phyloP scores from a whole-genome alignment of 2,113 vertebrate species.

The Brienomyrus brachyistius region DNA sequence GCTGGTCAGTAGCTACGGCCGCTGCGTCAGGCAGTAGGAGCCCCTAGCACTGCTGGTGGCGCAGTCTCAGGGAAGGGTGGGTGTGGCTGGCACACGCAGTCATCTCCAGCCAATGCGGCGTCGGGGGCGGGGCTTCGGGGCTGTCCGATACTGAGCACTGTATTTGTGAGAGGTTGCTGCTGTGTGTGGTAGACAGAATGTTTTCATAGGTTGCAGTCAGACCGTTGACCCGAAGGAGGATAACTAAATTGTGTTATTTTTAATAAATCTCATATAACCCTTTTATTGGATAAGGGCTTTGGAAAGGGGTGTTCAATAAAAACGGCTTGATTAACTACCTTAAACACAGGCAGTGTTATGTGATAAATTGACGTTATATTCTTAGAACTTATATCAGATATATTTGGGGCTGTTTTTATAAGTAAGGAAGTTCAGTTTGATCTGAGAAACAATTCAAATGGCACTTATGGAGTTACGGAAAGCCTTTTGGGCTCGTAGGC shows the following conservation, averaged over 20 bases:
- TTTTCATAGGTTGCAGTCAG: background rate
- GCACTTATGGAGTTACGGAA: background rate
- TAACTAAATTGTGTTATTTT: background rate
- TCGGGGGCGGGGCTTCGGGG: background rate
- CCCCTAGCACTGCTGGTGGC: background rate
- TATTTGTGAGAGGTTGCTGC: background rate
- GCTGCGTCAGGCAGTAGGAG: background rate
- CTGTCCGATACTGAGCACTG: background rate
- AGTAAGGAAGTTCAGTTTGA: constrained; percentile 6
- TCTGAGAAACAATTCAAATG: background rate
- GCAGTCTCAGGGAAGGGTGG: background rate
- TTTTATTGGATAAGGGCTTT: background rate
- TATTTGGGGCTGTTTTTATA: background rate
- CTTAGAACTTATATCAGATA: background rate
- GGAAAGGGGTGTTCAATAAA: background rate
- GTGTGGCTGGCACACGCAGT: background rate
- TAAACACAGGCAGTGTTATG: background rate
- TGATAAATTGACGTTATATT: background rate
- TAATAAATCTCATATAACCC: background rate
- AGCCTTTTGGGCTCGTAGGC: background rate
- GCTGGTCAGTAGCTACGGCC: background rate
- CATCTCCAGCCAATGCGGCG: background rate
- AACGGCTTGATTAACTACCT: background rate
- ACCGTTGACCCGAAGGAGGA: background rate
- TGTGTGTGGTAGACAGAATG: background rate